These are phyloP conservation scores for Ptilonorhynchus violaceus DNA, from an alignment of 2,113 vertebrate species.

Conservation along the genomic window DNA sequence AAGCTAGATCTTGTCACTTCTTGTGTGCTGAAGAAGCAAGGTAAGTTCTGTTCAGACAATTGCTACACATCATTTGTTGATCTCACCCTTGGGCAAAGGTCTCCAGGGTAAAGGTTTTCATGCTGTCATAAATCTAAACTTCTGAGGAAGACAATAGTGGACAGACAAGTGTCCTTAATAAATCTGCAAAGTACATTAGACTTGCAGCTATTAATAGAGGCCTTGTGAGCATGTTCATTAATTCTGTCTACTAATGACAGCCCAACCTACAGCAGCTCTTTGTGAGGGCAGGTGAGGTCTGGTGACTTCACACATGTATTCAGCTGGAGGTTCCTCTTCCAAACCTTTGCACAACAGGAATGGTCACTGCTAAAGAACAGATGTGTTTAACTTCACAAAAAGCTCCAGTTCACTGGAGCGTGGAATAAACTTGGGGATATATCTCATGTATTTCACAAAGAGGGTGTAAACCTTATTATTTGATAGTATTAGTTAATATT, in stretches of 20 bases:
- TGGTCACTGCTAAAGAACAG: neutral
- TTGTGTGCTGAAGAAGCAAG: neutral
- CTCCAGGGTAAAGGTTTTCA: neutral
- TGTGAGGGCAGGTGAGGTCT: neutral
- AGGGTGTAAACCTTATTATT: neutral
- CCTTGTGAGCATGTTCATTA: neutral
- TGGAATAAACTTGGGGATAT: neutral
- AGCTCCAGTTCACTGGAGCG: neutral
- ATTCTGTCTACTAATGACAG: neutral
- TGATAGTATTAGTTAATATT: neutral
- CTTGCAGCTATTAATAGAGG: neutral
- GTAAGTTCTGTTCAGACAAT: neutral
- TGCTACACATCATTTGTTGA: neutral
- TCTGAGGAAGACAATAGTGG: neutral
- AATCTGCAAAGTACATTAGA: neutral
- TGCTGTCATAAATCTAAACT: neutral
- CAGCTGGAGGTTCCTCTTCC: neutral
- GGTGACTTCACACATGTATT: neutral
- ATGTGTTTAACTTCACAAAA: neutral
- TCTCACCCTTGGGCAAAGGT: neutral
- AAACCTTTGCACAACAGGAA: neutral
- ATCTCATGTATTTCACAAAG: neutral
- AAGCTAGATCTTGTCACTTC: neutral
- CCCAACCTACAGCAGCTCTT: neutral
- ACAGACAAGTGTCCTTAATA: neutral